Evolutionary conservation across 2,113 vertebrate species (phyloP), one percentile per base, ranked within the genome.

Genomic region (Procavia capensis): DNA sequence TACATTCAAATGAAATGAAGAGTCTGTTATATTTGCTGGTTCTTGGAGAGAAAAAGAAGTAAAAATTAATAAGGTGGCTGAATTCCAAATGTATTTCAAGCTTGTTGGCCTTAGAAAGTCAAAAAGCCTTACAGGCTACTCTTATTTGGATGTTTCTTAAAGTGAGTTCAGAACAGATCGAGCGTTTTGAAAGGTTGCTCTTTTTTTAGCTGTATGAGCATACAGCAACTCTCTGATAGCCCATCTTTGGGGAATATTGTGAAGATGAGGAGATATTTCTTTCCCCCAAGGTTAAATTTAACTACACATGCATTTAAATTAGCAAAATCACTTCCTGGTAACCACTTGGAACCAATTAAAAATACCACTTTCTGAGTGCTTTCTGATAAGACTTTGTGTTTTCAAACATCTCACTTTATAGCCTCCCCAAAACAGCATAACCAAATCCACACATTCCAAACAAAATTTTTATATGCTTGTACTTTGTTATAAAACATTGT

Each of bases 311-410:
- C 64, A 27, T 94, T 93, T 88, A 64, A 86, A 86, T 96, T 88
- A 95, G 90, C 47, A 91, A 41, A 96, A 92, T 95, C 95, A 92
- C 82, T 96, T 94, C 90, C 94, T 78, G 22, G 27, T 93, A 72
- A 57, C 96, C 63, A 94, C 14, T 94, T 97, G 72, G 92, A 96
- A 86, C 64, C 45, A 95, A 39, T 59, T 85, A 79, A 79, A 31
- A 76, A 89, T 39, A 75, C 63, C 70, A 87, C 74, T 85, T 68
- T 29, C 41, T 94, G 85, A 34, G 41, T 66, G 85, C 95, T 92
- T 96, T 63, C 86, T 80, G 50, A 85, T 87, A 75, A 90, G 50
- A 79, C 64, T 91, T 72, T 13, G 41, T 95, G 59, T 88, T 94
- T 96, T 95, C 50, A 94, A 17, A 87, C 36, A 31, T 95, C 79